phyloP scores from a whole-genome alignment of 2,888 invertebrate genomes.

The Acanthosoma haemorrhoidale region DNA sequence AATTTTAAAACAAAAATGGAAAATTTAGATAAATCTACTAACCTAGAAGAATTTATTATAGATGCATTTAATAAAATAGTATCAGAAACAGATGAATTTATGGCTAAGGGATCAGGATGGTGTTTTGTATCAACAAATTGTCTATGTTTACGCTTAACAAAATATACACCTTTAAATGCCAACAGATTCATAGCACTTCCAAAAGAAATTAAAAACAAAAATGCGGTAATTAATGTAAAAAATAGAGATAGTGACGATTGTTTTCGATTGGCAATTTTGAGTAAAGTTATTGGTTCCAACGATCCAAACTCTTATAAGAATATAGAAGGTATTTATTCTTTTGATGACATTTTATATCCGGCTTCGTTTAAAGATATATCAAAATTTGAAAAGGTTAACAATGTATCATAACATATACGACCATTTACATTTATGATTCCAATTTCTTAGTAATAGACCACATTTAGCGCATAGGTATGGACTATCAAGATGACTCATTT shows the following conservation, averaged over 20 bases:
- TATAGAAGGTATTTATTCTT: no score
- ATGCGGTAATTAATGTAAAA: not conserved
- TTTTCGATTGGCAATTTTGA: not conserved
- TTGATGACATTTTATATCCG: no score
- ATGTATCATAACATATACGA: no score
- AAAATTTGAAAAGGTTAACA: no score
- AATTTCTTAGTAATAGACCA: no score
- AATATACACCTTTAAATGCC: not conserved
- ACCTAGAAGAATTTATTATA: not conserved
- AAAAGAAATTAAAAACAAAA: not conserved
- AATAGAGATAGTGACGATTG: not conserved
- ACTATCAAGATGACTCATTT: no score
- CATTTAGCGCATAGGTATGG: no score
- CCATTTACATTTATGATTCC: no score
- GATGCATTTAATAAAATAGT: not conserved
- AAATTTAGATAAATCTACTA: not conserved
- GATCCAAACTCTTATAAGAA: not conserved
- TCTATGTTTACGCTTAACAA: not conserved
- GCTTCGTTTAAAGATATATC: no score
- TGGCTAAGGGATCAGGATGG: constrained; percentile 2
- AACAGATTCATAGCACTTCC: not conserved
- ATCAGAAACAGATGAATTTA: not conserved
- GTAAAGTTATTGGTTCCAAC: not conserved
- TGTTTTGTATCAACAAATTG: not conserved
- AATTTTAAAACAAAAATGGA: constrained; percentile 7